These are phyloP conservation scores for Neosalanx taihuensis DNA, from an alignment of 2,797 vertebrate genomes.

Conservation along the genomic window DNA sequence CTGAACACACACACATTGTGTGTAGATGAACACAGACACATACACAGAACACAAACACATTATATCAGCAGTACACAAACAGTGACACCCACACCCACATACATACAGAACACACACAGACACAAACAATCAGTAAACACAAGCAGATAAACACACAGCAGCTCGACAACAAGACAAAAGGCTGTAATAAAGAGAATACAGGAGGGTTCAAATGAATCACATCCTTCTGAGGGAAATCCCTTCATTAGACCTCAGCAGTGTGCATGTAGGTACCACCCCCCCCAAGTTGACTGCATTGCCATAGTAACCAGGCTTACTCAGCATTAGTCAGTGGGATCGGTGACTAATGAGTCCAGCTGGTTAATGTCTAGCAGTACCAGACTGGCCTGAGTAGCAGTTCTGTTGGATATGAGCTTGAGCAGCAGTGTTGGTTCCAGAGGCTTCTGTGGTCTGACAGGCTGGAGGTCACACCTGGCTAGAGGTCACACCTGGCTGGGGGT, in stretches of 20 bases:
- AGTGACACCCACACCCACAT: not conserved
- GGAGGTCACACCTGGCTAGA: not conserved
- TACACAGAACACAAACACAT: not conserved
- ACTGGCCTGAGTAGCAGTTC: not conserved
- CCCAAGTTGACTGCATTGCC: constrained; percentile 33
- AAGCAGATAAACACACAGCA: no score
- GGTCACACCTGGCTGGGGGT: no score
- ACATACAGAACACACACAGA: not conserved
- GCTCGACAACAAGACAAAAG: no score
- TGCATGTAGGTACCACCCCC: not conserved
- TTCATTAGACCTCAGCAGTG: no score
- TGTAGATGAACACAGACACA: no score
- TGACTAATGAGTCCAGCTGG: constrained; percentile 13
- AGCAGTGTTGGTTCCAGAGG: not conserved
- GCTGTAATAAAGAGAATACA: no score
- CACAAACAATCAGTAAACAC: not conserved
- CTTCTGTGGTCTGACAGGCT: not conserved
- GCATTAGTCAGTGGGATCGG: constrained; percentile 47
- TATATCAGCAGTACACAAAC: not conserved
- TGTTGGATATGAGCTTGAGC: not conserved
- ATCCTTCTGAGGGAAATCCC: not conserved
- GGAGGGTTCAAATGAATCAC: not conserved
- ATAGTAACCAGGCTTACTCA: constrained; percentile 36
- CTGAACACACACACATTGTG: no score
- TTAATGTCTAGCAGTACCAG: not conserved